phyloP scores from a whole-genome alignment of 1,140 invertebrate genomes.

The Lepeophtheirus salmonis region DNA sequence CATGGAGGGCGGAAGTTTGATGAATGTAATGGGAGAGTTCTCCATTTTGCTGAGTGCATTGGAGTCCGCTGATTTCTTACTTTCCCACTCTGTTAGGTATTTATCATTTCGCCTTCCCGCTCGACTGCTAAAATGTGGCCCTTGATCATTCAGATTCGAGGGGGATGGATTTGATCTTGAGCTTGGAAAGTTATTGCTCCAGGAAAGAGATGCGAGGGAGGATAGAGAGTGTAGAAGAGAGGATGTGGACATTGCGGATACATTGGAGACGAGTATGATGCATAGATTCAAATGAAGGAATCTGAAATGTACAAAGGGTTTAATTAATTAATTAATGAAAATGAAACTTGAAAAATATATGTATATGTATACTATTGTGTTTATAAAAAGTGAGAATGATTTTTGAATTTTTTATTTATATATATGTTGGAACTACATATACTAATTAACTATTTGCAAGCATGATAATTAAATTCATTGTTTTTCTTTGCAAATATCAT shows the following conservation, averaged over 20 bases:
- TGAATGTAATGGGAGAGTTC: constrained; percentile 15
- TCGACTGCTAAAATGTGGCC: not conserved
- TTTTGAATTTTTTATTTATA: too few species aligned
- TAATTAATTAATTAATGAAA: too few species aligned
- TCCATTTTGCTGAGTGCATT: too few species aligned
- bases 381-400: too few species aligned
- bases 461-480: too few species aligned
- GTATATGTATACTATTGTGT: too few species aligned
- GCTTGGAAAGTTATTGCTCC: not conserved
- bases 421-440: too few species aligned
- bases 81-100: not conserved
- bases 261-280: not conserved
- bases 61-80: not conserved
- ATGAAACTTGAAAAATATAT: too few species aligned
- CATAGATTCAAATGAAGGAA: not conserved
- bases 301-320: too few species aligned
- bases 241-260: not conserved
- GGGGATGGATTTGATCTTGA: not conserved
- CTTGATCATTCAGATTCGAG: not conserved
- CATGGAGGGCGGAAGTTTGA: constrained; percentile 10
- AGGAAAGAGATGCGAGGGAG: not conserved
- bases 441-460: too few species aligned
- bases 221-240: not conserved
- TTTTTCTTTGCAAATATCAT: too few species aligned
- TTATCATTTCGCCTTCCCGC: not conserved